Evolutionary conservation across 2,113 vertebrate genomes (phyloP), one percentile per base, ranked within the genome.

Genomic region (Poecile atricapillus): DNA sequence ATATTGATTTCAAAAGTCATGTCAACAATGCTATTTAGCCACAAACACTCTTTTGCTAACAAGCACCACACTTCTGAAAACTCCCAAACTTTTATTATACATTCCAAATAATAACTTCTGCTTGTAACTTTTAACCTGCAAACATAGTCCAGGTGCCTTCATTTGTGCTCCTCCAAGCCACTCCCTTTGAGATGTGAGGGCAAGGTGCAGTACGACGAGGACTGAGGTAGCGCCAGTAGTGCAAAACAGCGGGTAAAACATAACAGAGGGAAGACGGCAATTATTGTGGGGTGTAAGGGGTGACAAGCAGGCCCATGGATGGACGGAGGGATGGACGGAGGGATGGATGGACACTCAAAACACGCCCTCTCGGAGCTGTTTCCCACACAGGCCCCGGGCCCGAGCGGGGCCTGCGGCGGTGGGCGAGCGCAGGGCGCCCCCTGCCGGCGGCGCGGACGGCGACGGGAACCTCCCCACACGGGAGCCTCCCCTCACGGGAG

Each of bases 301-400:
- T 25, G 64, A 37, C 46, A 22, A 19, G 30, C 8, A 30, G 20
- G 16, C 11, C 21, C 23, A 33, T 28, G 25, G 20, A 25, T 13
- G 47, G 25, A 41, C 4, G 63, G n/a, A 15, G 7, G 15, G 49
- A 63, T 0, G 28, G 50, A 31, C 7, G 58, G 50, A 37, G 3
- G 44, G 44, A 35, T 4, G 33, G 65, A 43, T 43, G 43, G 43
- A 43, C 43, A 22, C 33, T 19, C 50, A 3, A 35, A 52, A 27
- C 28, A 3, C 13, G 7, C 20, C 0, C 20, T 24, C 37, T 8
- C 18, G 6, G 39, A 4, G 10, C 1, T 1, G 5, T 24, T 55
- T 5, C 20, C 56, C 13, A 5, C 56, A 55, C 64, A 39, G 28
- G 39, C 27, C 55, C 9, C 15, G 9, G 25, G 11, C 55, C 53